These are phyloP conservation scores for Xanthorhoe spadicearia DNA, from an alignment of 2,888 invertebrate species.

Conservation along the genomic window DNA sequence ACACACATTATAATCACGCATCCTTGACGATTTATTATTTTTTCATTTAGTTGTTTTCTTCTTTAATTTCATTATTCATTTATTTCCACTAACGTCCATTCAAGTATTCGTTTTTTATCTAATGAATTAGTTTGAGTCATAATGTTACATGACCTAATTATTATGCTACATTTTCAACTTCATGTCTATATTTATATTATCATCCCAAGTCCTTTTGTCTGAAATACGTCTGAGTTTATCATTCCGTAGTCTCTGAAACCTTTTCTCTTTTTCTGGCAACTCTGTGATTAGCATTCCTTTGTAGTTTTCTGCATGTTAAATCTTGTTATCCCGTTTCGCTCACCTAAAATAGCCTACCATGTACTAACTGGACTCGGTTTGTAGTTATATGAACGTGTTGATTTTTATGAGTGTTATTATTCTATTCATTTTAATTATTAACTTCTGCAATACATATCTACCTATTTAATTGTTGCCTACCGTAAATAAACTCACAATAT, in stretches of 20 bases:
- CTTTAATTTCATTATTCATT: no score
- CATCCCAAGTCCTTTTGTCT: background rate
- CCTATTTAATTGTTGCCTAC: background rate
- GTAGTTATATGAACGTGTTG: background rate
- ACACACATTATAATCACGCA: no score
- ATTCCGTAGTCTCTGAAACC: background rate
- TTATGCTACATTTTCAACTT: background rate
- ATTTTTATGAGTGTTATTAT: no score
- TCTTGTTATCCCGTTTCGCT: background rate
- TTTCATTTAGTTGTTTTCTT: background rate
- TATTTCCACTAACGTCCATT: background rate
- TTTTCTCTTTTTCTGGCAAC: slow-evolving; percentile 2
- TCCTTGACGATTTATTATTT: background rate
- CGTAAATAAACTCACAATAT: background rate
- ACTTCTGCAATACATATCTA: background rate
- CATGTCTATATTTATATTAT: background rate
- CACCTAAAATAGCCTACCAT: background rate
- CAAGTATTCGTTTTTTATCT: background rate
- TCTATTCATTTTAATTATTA: background rate
- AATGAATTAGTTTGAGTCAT: slow-evolving; percentile 3
- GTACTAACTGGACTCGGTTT: background rate
- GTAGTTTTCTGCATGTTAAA: background rate
- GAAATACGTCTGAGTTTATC: background rate
- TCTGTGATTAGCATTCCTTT: background rate
- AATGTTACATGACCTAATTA: slow-evolving; percentile 5